Percentiles rank a stretch among this genome's conserved stretches.
phyloP scores from a whole-genome alignment of 2,888 invertebrate species.

The Entomobrya proxima region DNA sequence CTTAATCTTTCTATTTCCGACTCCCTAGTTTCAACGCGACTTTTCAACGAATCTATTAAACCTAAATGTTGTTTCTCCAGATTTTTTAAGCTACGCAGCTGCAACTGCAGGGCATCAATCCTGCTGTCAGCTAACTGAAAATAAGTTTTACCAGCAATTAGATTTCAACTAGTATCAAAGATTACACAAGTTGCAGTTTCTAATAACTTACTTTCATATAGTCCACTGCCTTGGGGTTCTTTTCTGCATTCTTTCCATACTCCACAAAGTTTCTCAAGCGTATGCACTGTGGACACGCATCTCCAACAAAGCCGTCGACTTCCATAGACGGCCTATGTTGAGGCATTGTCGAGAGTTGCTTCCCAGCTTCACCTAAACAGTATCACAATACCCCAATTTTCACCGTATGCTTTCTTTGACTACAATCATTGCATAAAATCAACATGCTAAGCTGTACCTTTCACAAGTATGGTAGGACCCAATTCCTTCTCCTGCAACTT shows the following conservation, averaged over 20 bases:
- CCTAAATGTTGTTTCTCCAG: slow-evolving; percentile 67
- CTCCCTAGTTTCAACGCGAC: slow-evolving; percentile 70
- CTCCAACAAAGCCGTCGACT: slow-evolving; percentile 44
- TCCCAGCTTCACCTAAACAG: background rate
- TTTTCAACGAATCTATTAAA: slow-evolving; percentile 66
- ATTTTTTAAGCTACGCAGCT: slow-evolving; percentile 68
- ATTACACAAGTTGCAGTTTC: too few relatives aligned
- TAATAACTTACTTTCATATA: slow-evolving; percentile 71
- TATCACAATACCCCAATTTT: background rate
- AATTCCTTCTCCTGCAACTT: slow-evolving; percentile 59
- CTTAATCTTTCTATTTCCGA: slow-evolving; percentile 70
- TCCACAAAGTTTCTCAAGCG: slow-evolving; percentile 72
- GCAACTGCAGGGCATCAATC: slow-evolving; percentile 74
- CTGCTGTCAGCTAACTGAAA: slow-evolving; percentile 72
- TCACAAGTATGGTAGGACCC: background rate
- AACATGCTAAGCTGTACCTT: slow-evolving; percentile 29
- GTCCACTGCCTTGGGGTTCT: slow-evolving; percentile 69
- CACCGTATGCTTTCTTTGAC: background rate
- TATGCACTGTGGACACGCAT: slow-evolving; percentile 71
- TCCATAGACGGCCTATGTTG: slow-evolving; percentile 35
- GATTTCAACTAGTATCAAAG: background rate
- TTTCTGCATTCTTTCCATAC: slow-evolving; percentile 53
- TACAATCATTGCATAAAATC: background rate
- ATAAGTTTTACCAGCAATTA: background rate
- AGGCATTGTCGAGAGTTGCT: background rate